These are phyloP conservation scores for Phaethon lepturus DNA, from an alignment of 2,113 vertebrate species.

Conservation along the genomic window DNA sequence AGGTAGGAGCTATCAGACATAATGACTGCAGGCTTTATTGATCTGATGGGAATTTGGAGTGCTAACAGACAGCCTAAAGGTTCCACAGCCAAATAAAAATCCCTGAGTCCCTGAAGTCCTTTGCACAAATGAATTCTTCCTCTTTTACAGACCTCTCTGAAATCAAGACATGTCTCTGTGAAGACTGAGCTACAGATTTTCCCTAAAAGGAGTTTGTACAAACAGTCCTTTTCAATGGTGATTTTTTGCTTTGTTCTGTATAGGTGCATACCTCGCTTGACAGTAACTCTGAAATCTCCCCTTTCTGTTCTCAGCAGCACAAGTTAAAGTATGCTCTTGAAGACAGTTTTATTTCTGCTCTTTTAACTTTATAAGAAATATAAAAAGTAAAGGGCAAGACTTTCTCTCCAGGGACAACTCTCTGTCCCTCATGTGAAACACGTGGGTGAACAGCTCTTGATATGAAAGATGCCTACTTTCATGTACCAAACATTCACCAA, in stretches of 20 bases:
- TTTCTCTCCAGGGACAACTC: not conserved
- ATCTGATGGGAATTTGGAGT: conserved; percentile 23
- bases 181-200: not conserved
- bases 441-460: not conserved
- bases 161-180: not conserved
- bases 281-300: not conserved
- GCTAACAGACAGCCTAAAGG: not conserved
- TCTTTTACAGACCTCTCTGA: conserved; percentile 4
- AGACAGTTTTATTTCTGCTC: not conserved
- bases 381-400: not conserved
- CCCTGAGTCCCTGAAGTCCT: not conserved
- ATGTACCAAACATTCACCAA: not conserved
- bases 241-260: not conserved
- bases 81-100: not conserved
- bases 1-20: not conserved
- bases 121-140: conserved; percentile 12
- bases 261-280: not conserved
- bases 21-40: conserved; percentile 35
- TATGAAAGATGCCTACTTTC: not conserved
- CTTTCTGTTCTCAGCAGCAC: not conserved
- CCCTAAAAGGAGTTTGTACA: not conserved
- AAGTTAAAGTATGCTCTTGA: not conserved
- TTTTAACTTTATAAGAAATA: not conserved
- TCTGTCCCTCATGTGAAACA: not conserved
- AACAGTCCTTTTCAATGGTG: not conserved